Percentiles rank a stretch among this genome's conserved stretches.
Evolutionary conservation across 2,888 invertebrate species (phyloP).

Genomic region (Busseola fusca): DNA sequence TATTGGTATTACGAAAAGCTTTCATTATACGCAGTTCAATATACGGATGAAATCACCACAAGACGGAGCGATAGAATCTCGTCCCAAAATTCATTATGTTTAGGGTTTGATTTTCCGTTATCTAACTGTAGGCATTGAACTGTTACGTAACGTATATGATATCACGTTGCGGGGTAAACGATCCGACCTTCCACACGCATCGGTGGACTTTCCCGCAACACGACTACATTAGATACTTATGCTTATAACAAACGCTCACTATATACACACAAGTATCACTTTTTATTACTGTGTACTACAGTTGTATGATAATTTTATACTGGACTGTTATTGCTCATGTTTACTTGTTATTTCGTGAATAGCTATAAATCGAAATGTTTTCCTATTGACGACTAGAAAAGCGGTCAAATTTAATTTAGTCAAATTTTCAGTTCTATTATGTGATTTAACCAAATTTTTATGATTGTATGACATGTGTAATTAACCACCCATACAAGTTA

Average conservation of each 20-base stretch:
- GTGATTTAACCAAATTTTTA: too few species aligned
- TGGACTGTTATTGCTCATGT: constrained; percentile 3
- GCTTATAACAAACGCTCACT: constrained; percentile 61
- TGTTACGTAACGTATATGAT: constrained; percentile 81
- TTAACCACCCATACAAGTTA: too few species aligned
- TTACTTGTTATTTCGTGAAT: constrained; percentile 11
- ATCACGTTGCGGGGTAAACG: constrained; percentile 82
- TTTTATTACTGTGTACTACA: constrained; percentile 35
- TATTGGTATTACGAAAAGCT: constrained; percentile 75
- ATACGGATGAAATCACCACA: constrained; percentile 68
- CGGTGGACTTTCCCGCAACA: constrained; percentile 76
- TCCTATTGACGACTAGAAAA: constrained; percentile 7
- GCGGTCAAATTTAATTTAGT: not conserved
- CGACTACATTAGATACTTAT: constrained; percentile 47
- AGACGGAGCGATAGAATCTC: constrained; percentile 60
- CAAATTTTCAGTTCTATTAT: too few species aligned
- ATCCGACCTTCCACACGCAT: constrained; percentile 83
- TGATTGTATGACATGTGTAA: too few species aligned
- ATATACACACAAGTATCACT: constrained; percentile 43
- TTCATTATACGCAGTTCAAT: constrained; percentile 72
- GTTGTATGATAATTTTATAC: constrained; percentile 22
- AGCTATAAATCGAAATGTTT: not conserved
- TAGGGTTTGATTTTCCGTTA: constrained; percentile 72
- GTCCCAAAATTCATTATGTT: constrained; percentile 57
- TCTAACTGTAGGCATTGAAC: constrained; percentile 69